Evolutionary conservation across 2,888 invertebrate genomes (phyloP), one percentile per base, ranked within the genome.

Genomic region (Trachelus troglodyta): DNA sequence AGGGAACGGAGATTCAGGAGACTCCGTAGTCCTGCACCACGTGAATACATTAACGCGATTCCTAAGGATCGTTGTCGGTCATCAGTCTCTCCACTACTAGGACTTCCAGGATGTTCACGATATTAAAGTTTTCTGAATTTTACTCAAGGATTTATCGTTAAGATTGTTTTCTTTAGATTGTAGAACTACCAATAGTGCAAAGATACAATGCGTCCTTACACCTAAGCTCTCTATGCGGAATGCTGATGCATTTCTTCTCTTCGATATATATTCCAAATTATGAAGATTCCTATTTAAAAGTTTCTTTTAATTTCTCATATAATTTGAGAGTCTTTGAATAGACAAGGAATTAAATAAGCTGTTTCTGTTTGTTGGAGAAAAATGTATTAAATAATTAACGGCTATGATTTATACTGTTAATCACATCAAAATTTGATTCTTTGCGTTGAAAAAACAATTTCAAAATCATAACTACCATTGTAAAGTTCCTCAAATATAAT

Each of bases 1-100:
- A 89, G 90, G 77, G 90, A 91, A 73, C 85, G 90, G 68, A 87
- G 91, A 79, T 91, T 91, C 81, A 91, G 91, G 91, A 90, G 90
- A 76, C 84, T 91, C 35, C 85, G 90, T 68, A 90, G 56, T 56
- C 56, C 56, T 56, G 56, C 56, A 23, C 56, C 56, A 6, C 56
- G 56, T 23, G 56, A 56, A 56, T 56, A 56, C 56, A 56, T 56
- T 56, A 56, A 56, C 9, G 56, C 56, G 23, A 56, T 56, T 56
- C 56, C 56, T 56, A 56, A 56, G 56, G 56, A 56, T 56, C 56
- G 56, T 15, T 56, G 56, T 23, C 56, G 56, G 76, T 78, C 76
- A 75, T 78, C 34, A 34, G 81, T 86, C 81, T 85, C 80, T 85
- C 80, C 82, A 79, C 84, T 81, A 77, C 80, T 85, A 87, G 87